A percentile compares a stretch with the other conserved stretches of the same genome.
Conservation (phyloP, 2,113 vertebrate genomes). For the Sphyrna mokarran region DNA sequence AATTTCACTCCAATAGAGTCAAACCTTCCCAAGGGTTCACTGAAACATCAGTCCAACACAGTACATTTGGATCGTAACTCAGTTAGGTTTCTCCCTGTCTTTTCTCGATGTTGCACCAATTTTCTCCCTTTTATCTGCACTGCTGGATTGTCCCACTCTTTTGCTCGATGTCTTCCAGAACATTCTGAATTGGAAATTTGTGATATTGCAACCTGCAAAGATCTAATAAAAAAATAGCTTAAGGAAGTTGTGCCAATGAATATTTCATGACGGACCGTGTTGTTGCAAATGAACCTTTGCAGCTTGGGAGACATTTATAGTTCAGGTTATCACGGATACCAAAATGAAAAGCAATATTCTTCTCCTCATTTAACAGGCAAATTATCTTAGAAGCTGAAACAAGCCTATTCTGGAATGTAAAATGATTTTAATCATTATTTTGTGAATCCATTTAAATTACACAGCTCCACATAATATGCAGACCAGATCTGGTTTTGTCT, state of each 20-base stretch:
- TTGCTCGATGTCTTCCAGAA: not conserved
- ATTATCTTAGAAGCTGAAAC: not conserved
- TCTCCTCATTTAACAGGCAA: not conserved
- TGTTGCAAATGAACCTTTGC: not conserved
- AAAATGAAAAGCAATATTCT: not conserved
- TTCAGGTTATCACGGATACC: not conserved
- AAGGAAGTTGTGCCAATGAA: not conserved
- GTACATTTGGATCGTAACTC: not conserved
- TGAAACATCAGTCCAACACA: not conserved
- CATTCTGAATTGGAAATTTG: not conserved
- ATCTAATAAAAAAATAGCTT: conserved; percentile 13
- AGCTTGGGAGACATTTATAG: not conserved
- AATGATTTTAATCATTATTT: not conserved
- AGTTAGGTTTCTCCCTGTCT: not conserved
- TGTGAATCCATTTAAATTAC: not conserved
- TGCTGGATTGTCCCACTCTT: not conserved
- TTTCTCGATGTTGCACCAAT: not conserved
- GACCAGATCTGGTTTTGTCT: not conserved
- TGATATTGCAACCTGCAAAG: not conserved
- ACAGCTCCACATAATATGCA: not conserved
- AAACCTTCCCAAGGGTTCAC: not conserved
- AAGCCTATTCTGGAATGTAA: not conserved
- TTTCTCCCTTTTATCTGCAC: not conserved
- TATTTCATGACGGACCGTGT: not conserved
- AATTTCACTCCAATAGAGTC: not conserved